phyloP scores from a whole-genome alignment of 92 coral and sea anemone genomes.

The Zoanthus solanderi region DNA sequence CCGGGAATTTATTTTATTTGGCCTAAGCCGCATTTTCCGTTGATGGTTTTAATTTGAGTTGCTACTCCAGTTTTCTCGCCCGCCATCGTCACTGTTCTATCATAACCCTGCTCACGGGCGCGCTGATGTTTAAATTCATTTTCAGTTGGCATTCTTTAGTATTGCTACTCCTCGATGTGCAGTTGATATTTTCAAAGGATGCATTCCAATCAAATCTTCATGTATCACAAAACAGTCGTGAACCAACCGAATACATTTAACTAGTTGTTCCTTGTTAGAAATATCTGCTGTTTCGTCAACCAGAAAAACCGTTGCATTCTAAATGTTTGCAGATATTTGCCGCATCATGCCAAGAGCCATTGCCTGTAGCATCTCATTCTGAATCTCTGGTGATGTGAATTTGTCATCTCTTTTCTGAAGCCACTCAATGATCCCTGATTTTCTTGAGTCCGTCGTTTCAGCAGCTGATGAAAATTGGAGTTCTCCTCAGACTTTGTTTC shows the following conservation, averaged over 20 bases:
- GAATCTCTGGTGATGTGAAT: not conserved
- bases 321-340: slow-evolving; percentile 36
- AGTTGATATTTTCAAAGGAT: not conserved
- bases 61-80: slow-evolving; percentile 7
- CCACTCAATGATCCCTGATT: slow-evolving; percentile 60
- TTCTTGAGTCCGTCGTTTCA: slow-evolving; percentile 46
- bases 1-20: no score
- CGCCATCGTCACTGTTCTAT: not conserved
- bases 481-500: slow-evolving; percentile 50
- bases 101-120: not conserved
- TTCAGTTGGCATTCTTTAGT: not conserved
- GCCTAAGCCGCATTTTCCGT: slow-evolving; percentile 37
- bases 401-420: slow-evolving; percentile 39
- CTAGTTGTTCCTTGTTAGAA: slow-evolving; percentile 64
- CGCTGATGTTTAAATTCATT: no score
- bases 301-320: slow-evolving; percentile 54
- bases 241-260: slow-evolving; percentile 63
- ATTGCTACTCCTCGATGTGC: not conserved
- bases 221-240: slow-evolving; percentile 51
- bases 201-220: slow-evolving; percentile 54
- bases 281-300: slow-evolving; percentile 68
- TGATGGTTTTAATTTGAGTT: slow-evolving; percentile 55
- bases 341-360: slow-evolving; percentile 42
- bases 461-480: slow-evolving; percentile 63
- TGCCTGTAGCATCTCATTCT: slow-evolving; percentile 59